phyloP scores from a whole-genome alignment of 2,797 vertebrate genomes.

The Borostomias antarcticus region DNA sequence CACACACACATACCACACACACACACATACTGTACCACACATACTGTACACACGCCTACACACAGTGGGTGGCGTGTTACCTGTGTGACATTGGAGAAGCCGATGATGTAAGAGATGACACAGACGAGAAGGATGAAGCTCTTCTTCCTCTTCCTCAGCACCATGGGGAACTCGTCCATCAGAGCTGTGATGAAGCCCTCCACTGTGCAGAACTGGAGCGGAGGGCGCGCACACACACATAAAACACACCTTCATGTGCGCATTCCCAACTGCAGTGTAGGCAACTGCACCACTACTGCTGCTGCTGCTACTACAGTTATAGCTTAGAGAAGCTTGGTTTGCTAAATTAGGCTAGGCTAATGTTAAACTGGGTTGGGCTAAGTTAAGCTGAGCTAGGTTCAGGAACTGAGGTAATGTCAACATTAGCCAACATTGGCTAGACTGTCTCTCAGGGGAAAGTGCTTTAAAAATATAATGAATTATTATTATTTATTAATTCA shows the following conservation, averaged over 20 bases:
- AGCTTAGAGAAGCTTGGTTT: too few relatives aligned
- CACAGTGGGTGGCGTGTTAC: slow-evolving; percentile 62
- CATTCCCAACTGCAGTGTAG: background rate
- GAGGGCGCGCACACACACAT: slow-evolving; percentile 9
- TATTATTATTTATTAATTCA: too few relatives aligned
- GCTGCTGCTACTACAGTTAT: too few relatives aligned
- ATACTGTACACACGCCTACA: slow-evolving; percentile 42
- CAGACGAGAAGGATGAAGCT: slow-evolving; percentile 87
- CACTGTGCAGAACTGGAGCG: slow-evolving; percentile 87
- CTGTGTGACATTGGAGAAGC: slow-evolving; percentile 94
- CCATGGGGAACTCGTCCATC: slow-evolving; percentile 85
- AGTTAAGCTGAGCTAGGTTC: too few relatives aligned
- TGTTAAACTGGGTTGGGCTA: too few relatives aligned
- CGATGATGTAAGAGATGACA: slow-evolving; percentile 85
- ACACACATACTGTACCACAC: slow-evolving; percentile 11
- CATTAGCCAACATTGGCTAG: too few relatives aligned
- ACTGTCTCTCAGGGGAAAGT: too few relatives aligned
- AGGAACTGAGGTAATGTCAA: too few relatives aligned
- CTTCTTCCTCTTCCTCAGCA: slow-evolving; percentile 88
- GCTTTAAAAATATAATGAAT: too few relatives aligned
- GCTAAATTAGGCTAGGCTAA: too few relatives aligned
- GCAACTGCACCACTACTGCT: too few relatives aligned
- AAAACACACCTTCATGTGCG: background rate
- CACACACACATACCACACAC: background rate
- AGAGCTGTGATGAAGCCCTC: slow-evolving; percentile 93